Conservation (phyloP, 2,113 vertebrate genomes). For the Morone saxatilis region DNA sequence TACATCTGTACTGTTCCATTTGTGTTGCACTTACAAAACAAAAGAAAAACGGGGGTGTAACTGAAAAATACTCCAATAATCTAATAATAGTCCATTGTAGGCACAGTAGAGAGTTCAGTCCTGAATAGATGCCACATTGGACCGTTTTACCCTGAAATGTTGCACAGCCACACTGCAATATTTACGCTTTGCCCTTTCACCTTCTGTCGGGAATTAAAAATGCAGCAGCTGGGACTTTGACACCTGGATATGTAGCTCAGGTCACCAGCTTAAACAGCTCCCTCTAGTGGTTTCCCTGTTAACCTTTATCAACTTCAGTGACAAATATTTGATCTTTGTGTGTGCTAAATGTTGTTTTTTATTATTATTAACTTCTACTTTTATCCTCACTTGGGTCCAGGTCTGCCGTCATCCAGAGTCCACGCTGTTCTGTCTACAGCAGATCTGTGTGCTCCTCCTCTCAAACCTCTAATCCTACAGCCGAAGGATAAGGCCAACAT, state of each 20-base stretch:
- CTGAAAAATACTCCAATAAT: not conserved
- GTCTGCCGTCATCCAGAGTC: slow-evolving; percentile 22
- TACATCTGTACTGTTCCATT: too few relatives aligned
- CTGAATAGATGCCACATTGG: not conserved
- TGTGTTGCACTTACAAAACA: not conserved
- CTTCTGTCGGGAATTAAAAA: slow-evolving; percentile 6
- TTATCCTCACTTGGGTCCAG: slow-evolving; percentile 57
- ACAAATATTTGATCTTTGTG: not conserved
- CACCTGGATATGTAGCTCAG: not conserved
- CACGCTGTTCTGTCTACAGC: slow-evolving; percentile 35
- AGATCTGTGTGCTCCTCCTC: slow-evolving; percentile 78
- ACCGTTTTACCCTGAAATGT: not conserved
- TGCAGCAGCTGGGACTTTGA: not conserved
- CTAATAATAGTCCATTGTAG: not conserved
- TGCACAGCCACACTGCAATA: not conserved
- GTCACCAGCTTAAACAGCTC: not conserved
- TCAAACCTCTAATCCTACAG: slow-evolving; percentile 73
- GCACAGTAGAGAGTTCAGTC: not conserved
- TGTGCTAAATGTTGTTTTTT: not conserved
- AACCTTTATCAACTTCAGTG: not conserved
- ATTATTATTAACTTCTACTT: not conserved
- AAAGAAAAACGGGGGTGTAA: not conserved
- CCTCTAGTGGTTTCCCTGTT: not conserved
- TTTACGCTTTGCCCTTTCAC: not conserved
- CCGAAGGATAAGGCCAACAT: slow-evolving; percentile 76